Evolutionary conservation across 1,140 invertebrate species (phyloP).

Genomic region (Antheraea mylitta): DNA sequence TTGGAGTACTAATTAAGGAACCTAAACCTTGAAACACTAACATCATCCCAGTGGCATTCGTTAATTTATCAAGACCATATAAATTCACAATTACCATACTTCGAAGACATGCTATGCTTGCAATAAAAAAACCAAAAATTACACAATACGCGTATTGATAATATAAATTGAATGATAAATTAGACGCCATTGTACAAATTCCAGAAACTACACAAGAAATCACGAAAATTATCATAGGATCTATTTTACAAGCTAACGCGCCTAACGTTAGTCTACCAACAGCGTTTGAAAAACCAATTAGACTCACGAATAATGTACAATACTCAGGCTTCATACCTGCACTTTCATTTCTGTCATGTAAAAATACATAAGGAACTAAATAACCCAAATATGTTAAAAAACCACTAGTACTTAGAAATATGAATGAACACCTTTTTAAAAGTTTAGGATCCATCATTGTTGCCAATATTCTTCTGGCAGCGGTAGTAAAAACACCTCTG

Average conservation of each 20-base stretch:
- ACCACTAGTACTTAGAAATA: conserved; percentile 50
- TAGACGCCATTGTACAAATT: conserved; percentile 44
- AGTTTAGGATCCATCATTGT: conserved; percentile 69
- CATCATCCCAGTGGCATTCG: conserved; percentile 64
- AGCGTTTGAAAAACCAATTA: conserved; percentile 55
- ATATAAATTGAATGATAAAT: conserved; percentile 50
- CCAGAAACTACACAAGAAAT: conserved; percentile 40
- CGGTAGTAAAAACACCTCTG: conserved; percentile 62
- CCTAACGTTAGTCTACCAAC: conserved; percentile 53
- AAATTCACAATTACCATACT: conserved; percentile 57
- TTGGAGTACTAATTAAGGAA: conserved; percentile 59
- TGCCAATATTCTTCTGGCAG: conserved; percentile 61
- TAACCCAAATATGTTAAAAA: conserved; percentile 56
- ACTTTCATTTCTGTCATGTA: conserved; percentile 45
- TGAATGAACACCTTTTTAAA: conserved; percentile 53
- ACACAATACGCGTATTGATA: conserved; percentile 61
- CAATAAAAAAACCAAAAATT: conserved; percentile 57
- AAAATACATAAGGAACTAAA: conserved; percentile 62
- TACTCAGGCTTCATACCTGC: conserved; percentile 42
- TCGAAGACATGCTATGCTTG: conserved; percentile 48
- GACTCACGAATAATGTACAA: conserved; percentile 55
- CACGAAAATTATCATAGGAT: conserved; percentile 45
- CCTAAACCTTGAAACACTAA: conserved; percentile 66
- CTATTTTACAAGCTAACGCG: conserved; percentile 48
- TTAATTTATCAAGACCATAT: conserved; percentile 67